phyloP scores from a whole-genome alignment of 2,113 vertebrate genomes.

The Forbesichthys agassizii region DNA sequence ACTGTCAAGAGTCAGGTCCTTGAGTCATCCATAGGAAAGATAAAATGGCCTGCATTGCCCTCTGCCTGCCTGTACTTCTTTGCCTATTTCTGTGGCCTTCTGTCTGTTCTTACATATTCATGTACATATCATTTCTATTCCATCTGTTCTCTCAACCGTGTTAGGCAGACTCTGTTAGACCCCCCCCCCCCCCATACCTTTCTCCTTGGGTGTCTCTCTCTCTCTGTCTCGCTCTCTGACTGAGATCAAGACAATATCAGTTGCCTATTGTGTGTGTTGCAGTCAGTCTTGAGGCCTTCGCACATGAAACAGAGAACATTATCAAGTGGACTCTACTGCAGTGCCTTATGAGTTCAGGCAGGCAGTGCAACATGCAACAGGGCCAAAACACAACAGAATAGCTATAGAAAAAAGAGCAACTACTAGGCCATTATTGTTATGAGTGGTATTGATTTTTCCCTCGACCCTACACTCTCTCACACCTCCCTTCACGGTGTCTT shows the following conservation, averaged over 20 bases:
- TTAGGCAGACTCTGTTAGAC: no score
- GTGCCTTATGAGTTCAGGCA: not conserved
- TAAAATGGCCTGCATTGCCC: no score
- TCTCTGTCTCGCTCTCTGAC: not conserved
- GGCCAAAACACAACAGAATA: not conserved
- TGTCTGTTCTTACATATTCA: no score
- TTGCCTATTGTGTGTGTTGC: not conserved
- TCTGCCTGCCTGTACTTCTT: no score
- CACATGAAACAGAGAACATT: no score
- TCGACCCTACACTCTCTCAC: slow-evolving; percentile 20
- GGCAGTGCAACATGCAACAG: not conserved
- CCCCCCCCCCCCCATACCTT: no score
- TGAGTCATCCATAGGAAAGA: not conserved
- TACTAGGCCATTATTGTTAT: slow-evolving; percentile 11
- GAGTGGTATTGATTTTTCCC: slow-evolving; percentile 31
- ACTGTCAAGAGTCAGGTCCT: not conserved
- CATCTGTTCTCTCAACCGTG: no score
- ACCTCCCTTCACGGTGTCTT: slow-evolving; percentile 27
- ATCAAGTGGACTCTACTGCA: no score
- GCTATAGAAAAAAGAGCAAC: not conserved
- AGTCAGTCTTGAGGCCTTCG: no score
- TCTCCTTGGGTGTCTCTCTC: not conserved
- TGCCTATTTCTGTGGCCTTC: no score
- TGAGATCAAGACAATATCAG: not conserved
- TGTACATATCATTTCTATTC: no score